These are phyloP conservation scores for Hirudo medicinalis DNA, from an alignment of 1,140 invertebrate species.

Conservation along the genomic window DNA sequence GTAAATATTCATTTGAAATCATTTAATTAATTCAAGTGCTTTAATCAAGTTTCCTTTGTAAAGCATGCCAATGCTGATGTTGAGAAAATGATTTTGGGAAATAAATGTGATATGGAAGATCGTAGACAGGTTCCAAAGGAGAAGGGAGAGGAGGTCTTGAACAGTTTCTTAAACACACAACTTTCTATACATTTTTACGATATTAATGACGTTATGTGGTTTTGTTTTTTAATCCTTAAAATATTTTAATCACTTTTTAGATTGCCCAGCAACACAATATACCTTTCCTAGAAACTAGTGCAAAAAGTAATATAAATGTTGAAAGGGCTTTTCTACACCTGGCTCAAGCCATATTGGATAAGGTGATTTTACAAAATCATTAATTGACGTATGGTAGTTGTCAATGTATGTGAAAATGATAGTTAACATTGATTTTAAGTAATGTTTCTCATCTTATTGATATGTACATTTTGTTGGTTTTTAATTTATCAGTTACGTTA, in stretches of 20 bases:
- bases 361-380: conserved; percentile 37
- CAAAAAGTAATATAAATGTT: conserved; percentile 95
- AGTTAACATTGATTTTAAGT: no score
- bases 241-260: conserved; percentile 42
- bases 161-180: not conserved
- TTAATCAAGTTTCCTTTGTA: no score
- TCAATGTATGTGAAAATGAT: no score
- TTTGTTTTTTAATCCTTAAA: not conserved
- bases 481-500: no score
- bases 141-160: conserved; percentile 49
- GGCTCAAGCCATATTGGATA: conserved; percentile 86
- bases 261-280: conserved; percentile 92
- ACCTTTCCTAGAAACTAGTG: conserved; percentile 96
- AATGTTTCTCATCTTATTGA: no score
- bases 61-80: conserved; percentile 98
- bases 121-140: conserved; percentile 76
- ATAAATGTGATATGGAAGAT: conserved; percentile 98
- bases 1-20: conserved; percentile 24
- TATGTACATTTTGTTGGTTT: no score
- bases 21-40: not conserved
- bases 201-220: not conserved
- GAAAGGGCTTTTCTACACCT: conserved; percentile 91
- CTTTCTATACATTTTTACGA: not conserved
- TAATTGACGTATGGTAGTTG: no score
- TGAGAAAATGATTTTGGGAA: conserved; percentile 98